A percentile compares a stretch with the other conserved stretches of the same genome.
Conservation (phyloP, 2,888 invertebrate species). For the Tetragnatha montana region DNA sequence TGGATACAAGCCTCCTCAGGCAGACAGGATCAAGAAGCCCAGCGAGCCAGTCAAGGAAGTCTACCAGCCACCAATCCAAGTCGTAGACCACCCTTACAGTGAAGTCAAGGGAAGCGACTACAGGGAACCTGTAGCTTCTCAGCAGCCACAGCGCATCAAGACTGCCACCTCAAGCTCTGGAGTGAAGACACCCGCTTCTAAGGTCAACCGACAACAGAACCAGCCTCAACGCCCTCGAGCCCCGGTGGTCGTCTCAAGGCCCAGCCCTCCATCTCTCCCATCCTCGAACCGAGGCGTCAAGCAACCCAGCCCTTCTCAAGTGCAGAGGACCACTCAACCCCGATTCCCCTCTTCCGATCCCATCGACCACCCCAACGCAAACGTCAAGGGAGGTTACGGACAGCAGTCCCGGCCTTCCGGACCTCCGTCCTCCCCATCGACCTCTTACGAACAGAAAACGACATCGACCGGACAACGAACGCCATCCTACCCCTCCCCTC, state of each 20-base stretch:
- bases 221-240: conserved; percentile 55
- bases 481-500: conserved; percentile 22
- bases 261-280: conserved; percentile 50
- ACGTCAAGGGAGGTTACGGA: conserved; percentile 62
- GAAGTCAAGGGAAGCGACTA: conserved; percentile 62
- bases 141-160: conserved; percentile 48
- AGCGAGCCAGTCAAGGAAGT: conserved; percentile 57
- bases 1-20: conserved; percentile 54
- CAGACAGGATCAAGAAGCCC: conserved; percentile 54
- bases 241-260: conserved; percentile 56
- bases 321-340: conserved; percentile 51
- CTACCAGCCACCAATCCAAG: conserved; percentile 65
- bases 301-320: conserved; percentile 45
- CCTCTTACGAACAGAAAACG: conserved; percentile 64
- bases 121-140: conserved; percentile 13
- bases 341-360: conserved; percentile 41
- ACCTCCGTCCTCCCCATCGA: conserved; percentile 54
- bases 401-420: conserved; percentile 30
- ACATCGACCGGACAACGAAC: conserved; percentile 8
- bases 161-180: conserved; percentile 44
- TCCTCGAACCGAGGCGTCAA: conserved; percentile 38
- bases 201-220: conserved; percentile 27
- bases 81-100: conserved; percentile 53
- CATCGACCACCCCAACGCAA: conserved; percentile 67
- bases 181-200: conserved; percentile 44